Evolutionary conservation across 2,888 invertebrate species (phyloP).

Genomic region (Eilema griseolum): DNA sequence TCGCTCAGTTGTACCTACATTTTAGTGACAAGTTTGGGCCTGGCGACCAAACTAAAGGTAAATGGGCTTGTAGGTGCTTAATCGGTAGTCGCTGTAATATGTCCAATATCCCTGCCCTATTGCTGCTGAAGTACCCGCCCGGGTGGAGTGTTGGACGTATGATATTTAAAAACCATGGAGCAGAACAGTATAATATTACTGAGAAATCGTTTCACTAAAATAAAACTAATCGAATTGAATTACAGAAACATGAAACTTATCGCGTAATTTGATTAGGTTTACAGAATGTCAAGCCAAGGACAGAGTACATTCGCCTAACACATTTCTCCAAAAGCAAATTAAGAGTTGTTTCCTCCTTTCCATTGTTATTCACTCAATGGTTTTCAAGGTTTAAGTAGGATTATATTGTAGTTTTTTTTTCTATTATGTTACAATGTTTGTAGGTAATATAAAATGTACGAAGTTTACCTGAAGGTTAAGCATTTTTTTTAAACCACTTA

Average conservation of each 20-base stretch:
- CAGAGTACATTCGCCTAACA: constrained; percentile 29
- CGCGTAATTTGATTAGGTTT: constrained; percentile 21
- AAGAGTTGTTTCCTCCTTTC: constrained; percentile 48
- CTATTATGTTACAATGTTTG: too few relatives aligned
- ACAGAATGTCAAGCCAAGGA: constrained; percentile 39
- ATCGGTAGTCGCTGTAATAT: too few relatives aligned
- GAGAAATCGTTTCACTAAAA: constrained; percentile 9
- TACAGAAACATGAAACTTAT: constrained; percentile 16
- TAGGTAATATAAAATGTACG: too few relatives aligned
- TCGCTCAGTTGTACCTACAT: too few relatives aligned
- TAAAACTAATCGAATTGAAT: constrained; percentile 17
- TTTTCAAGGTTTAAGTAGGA: constrained; percentile 40
- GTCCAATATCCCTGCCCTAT: too few relatives aligned
- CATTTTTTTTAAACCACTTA: too few relatives aligned
- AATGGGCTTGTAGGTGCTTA: too few relatives aligned
- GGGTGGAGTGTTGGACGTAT: background rate
- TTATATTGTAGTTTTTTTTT: background rate
- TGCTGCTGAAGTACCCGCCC: too few relatives aligned
- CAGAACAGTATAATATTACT: constrained; percentile 8
- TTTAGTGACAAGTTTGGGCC: too few relatives aligned
- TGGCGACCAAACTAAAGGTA: too few relatives aligned
- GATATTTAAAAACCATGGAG: constrained; percentile 2
- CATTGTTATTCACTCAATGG: constrained; percentile 21
- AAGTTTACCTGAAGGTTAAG: too few relatives aligned
- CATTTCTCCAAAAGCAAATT: constrained; percentile 26